A percentile compares a stretch with the other conserved stretches of the same genome.
Conservation (phyloP, 1,140 invertebrate genomes). For the Drosophila orena region DNA sequence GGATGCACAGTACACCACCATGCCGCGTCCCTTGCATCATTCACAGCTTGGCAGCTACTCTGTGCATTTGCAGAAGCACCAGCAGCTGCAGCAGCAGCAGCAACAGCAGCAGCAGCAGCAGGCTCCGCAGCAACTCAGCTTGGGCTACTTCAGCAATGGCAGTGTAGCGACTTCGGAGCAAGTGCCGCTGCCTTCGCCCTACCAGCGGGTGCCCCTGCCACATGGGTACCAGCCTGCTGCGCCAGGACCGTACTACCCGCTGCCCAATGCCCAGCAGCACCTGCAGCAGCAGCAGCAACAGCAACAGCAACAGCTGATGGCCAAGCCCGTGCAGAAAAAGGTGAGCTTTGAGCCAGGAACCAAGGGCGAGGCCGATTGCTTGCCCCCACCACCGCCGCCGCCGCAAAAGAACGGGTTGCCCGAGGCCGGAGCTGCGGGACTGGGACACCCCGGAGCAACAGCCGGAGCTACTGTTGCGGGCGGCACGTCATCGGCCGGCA, state of each 20-base stretch:
- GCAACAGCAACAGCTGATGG: conserved; percentile 41
- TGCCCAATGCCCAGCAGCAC: conserved; percentile 29
- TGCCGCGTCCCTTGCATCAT: conserved; percentile 56
- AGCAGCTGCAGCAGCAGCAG: conserved; percentile 72
- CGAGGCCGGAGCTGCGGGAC: conserved; percentile 6
- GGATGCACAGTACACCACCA: conserved; percentile 66
- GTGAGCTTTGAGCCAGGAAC: conserved; percentile 89
- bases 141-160: conserved; percentile 72
- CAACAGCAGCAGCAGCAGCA: conserved; percentile 72
- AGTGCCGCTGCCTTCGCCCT: conserved; percentile 76
- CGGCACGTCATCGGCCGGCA: conserved; percentile 21
- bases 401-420: conserved; percentile 63
- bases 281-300: conserved; percentile 49
- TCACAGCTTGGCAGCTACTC: conserved; percentile 61
- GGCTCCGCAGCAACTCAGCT: conserved; percentile 82
- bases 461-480: background rate
- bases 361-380: conserved; percentile 87
- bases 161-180: conserved; percentile 54
- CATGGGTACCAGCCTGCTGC: conserved; percentile 84
- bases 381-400: conserved; percentile 78
- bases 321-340: conserved; percentile 87
- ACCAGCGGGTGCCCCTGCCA: conserved; percentile 86
- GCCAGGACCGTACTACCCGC: conserved; percentile 62
- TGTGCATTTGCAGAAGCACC: conserved; percentile 69
- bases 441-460: conserved; percentile 1